Percentiles rank a stretch among this genome's conserved stretches.
These are phyloP conservation scores for Hirtodrosophila cameraria DNA, from an alignment of 2,888 invertebrate genomes.

Conservation along the genomic window DNA sequence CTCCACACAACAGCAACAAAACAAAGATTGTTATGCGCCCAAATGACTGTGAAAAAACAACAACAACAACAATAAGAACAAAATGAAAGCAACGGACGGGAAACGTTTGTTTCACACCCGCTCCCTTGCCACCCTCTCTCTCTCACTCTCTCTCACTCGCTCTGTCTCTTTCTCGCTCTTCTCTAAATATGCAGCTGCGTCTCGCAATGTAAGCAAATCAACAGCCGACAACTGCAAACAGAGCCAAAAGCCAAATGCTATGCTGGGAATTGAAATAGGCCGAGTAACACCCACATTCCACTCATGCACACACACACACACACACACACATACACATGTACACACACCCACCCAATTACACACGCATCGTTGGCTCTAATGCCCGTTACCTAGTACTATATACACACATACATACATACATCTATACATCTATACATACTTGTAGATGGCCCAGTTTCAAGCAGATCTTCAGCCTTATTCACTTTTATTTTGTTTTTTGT, in stretches of 20 bases:
- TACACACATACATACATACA: too few relatives aligned
- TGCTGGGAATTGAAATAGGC: conserved; percentile 60
- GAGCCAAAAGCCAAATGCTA: conserved; percentile 67
- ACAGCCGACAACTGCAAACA: conserved; percentile 60
- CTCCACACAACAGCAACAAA: conserved; percentile 25
- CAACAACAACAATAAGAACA: conserved; percentile 20
- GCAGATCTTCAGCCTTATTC: conserved; percentile 45
- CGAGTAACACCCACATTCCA: conserved; percentile 21
- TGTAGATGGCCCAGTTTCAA: conserved; percentile 45
- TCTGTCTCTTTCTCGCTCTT: not conserved
- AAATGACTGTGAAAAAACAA: conserved; percentile 66
- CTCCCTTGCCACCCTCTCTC: not conserved
- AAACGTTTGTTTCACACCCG: conserved; percentile 34
- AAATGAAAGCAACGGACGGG: conserved; percentile 22
- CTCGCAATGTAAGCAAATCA: conserved; percentile 70
- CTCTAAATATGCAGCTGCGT: conserved; percentile 62
- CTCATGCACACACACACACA: conserved; percentile 8
- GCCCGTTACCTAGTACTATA: conserved; percentile 58
- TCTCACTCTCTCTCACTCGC: too few relatives aligned
- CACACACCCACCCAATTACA: conserved; percentile 35
- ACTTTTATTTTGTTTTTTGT: conserved; percentile 33
- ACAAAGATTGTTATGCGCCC: conserved; percentile 59
- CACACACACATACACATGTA: not conserved
- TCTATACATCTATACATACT: too few relatives aligned
- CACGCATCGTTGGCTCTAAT: conserved; percentile 68